A percentile compares a stretch with the other conserved stretches of the same genome.
phyloP scores from a whole-genome alignment of 2,888 invertebrate species.

The Brassicogethes aeneus region DNA sequence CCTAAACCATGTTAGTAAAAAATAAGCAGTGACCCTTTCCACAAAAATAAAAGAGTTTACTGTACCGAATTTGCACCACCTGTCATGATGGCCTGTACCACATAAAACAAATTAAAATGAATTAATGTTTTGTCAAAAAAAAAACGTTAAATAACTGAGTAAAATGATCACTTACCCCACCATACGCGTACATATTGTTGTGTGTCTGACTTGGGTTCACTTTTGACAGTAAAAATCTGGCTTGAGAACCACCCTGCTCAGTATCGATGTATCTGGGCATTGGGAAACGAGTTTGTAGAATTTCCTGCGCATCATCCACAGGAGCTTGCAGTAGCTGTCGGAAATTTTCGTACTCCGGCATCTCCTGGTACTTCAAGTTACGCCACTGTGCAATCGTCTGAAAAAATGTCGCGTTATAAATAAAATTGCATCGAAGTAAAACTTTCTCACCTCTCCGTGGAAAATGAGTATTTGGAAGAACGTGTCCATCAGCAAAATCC shows the following conservation, averaged over 20 bases:
- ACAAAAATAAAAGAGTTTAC: constrained; percentile 41
- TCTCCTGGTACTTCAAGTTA: constrained; percentile 89
- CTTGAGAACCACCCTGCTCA: constrained; percentile 98
- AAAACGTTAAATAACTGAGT: constrained; percentile 1
- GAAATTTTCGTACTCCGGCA: constrained; percentile 97
- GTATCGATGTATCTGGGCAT: constrained; percentile 99
- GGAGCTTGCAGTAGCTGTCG: constrained; percentile 93
- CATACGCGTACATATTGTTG: constrained; percentile 96
- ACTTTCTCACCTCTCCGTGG: constrained; percentile 91
- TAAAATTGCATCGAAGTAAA: constrained; percentile 5
- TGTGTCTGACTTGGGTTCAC: constrained; percentile 99
- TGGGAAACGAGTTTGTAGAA: constrained; percentile 91
- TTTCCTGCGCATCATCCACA: constrained; percentile 94
- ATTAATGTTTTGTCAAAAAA: constrained; percentile 12
- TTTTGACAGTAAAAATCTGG: constrained; percentile 94
- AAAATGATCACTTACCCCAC: constrained; percentile 60
- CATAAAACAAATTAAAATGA: constrained; percentile 20
- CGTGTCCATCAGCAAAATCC: constrained; percentile 98
- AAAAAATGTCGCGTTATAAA: constrained; percentile 4
- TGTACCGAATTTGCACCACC: constrained; percentile 54
- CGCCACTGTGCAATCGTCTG: constrained; percentile 98
- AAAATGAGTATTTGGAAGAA: constrained; percentile 99
- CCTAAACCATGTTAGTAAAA: neutral
- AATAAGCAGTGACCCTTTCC: neutral
- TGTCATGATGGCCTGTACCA: constrained; percentile 20